Evolutionary conservation across 2,113 vertebrate genomes (phyloP), one percentile per base, ranked within the genome.

Genomic region (Dipodomys spectabilis): DNA sequence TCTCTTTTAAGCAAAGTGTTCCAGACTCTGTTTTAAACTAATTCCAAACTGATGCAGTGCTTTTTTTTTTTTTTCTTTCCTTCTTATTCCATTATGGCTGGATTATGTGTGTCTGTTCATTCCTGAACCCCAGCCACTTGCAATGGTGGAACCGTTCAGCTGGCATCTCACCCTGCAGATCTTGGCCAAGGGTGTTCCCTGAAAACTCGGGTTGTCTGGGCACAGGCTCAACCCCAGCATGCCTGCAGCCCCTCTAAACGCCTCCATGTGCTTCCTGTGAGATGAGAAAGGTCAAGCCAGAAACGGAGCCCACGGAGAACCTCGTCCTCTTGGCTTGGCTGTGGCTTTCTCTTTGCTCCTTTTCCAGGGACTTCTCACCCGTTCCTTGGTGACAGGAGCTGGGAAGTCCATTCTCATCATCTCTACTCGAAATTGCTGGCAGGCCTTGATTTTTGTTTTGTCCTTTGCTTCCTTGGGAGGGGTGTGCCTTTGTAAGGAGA

Each of bases 151-250:
- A 20, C 60, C 11, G 7, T 78, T 62, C 73, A 64, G 82, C 81
- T 89, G 73, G 75, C 87, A 28, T 78, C 74, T 60, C 5, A 11
- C 32, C 90, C 93, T 45, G 7, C 74, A 30, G 78, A 80, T 69
- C 73, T 86, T 39, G 82, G 95, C 97, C 95, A 92, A 86, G 94
- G 93, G 95, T 95, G 95, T 96, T 96, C 92, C 96, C 93, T 95
- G 95, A 96, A 57, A 97, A 90, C 74, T 85, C 6, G 69, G 85
- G 72, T 35, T 87, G 82, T 96, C 96, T 95, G 78, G 88, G 94
- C 88, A 22, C 95, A 92, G 96, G 85, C 96, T 95, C 96, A 95
- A 65, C 19, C 1, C 73, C 88, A 93, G 96, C 62, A 5, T 0
- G 4, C 57, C 39, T 82, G 74, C 94, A 86, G 35, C 62, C 67